A percentile compares a stretch with the other conserved stretches of the same genome.
phyloP scores from a whole-genome alignment of 2,888 invertebrate genomes.

The Syrista parreyssii region DNA sequence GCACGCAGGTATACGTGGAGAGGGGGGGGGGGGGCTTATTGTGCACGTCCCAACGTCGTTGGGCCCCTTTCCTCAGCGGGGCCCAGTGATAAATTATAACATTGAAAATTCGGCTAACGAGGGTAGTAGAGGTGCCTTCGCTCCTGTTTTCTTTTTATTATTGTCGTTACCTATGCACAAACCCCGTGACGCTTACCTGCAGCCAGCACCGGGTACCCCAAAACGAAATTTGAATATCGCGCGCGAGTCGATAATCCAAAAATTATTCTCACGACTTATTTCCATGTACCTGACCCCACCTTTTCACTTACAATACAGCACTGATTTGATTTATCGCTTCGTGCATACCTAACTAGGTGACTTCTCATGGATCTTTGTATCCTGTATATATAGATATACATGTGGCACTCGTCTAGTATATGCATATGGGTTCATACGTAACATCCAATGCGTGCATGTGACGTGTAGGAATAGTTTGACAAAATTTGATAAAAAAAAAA shows the following conservation, averaged over 20 bases:
- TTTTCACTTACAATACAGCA: constrained; percentile 51
- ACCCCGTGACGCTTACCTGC: not conserved
- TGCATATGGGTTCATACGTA: too few species aligned
- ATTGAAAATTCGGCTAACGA: constrained; percentile 59
- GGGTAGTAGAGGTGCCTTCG: constrained; percentile 37
- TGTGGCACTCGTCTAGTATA: too few species aligned
- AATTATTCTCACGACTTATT: constrained; percentile 54
- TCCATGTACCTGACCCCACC: not conserved
- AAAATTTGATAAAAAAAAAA: too few species aligned
- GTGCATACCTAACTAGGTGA: constrained; percentile 27
- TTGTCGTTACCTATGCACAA: not conserved
- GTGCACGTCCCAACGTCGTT: constrained; percentile 31
- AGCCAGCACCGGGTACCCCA: not conserved
- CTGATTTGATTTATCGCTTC: constrained; percentile 61
- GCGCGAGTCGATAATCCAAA: constrained; percentile 21
- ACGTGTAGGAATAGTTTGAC: too few species aligned
- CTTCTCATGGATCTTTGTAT: not conserved
- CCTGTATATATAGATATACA: not conserved
- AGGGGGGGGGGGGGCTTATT: constrained; percentile 29
- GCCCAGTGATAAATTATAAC: constrained; percentile 62
- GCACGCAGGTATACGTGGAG: constrained; percentile 50
- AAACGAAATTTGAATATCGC: constrained; percentile 61
- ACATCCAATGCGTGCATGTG: too few species aligned
- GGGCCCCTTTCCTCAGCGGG: constrained; percentile 50
- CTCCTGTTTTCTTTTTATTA: not conserved